phyloP scores from a whole-genome alignment of 2,888 invertebrate genomes.

The Pristionchus japonicus region DNA sequence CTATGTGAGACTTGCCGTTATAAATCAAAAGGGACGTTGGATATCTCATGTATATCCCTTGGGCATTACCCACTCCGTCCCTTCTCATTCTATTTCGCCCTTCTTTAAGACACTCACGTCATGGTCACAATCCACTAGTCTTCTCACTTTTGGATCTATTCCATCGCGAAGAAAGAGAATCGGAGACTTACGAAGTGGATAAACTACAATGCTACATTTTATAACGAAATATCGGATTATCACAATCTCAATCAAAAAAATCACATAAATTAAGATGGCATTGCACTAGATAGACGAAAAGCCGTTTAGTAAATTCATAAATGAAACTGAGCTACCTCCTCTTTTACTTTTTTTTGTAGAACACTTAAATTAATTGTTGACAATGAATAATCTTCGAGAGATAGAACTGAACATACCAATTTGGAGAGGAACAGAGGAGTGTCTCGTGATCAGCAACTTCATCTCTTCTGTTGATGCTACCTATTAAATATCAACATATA shows the following conservation, averaged over 20 bases:
- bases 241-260: too few species aligned
- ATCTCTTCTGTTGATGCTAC: constrained; percentile 27
- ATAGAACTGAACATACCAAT: constrained; percentile 38
- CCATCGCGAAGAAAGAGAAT: neutral
- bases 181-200: neutral
- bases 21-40: neutral
- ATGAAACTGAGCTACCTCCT: too few species aligned
- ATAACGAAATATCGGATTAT: too few species aligned
- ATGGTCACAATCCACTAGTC: neutral
- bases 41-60: neutral
- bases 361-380: neutral
- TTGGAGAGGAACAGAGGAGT: constrained; percentile 32
- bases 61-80: neutral
- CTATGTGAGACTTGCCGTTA: neutral
- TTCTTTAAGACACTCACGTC: neutral
- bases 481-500: too few species aligned
- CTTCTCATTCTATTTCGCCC: neutral
- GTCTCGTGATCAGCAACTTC: constrained; percentile 19
- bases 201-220: constrained; percentile 15
- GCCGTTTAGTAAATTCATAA: too few species aligned
- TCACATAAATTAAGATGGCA: too few species aligned
- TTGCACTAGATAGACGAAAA: too few species aligned
- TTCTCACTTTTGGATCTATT: neutral
- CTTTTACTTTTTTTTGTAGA: neutral
- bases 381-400: neutral